These are phyloP conservation scores for Tinamus guttatus DNA, from an alignment of 2,113 vertebrate species.

Conservation along the genomic window DNA sequence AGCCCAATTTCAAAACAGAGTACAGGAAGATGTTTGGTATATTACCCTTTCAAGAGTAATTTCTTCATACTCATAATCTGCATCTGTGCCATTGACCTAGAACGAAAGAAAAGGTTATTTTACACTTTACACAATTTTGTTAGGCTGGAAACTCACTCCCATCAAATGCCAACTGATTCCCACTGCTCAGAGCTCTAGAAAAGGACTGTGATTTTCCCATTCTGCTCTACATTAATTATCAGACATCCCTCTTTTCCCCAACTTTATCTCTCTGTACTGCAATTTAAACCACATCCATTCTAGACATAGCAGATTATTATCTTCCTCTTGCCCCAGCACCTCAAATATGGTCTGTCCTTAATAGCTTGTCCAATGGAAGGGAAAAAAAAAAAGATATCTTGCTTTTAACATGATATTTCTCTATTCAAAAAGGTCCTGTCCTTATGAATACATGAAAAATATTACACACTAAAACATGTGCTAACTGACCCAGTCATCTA, in stretches of 20 bases:
- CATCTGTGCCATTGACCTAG: constrained; percentile 96
- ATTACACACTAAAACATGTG: neutral
- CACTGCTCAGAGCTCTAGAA: neutral
- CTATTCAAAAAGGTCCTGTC: constrained; percentile 40
- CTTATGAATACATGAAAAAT: neutral
- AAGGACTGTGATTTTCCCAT: neutral
- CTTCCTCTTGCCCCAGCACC: neutral
- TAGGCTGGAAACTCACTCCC: neutral
- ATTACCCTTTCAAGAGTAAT: constrained; percentile 97
- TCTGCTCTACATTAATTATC: neutral
- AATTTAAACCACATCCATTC: neutral
- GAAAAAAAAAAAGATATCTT: neutral
- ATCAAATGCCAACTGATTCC: neutral
- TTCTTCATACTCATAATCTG: constrained; percentile 98
- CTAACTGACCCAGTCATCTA: constrained; percentile 6
- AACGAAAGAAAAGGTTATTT: neutral
- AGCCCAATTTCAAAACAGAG: neutral
- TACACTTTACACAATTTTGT: neutral
- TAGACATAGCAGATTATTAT: neutral
- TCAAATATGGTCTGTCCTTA: neutral
- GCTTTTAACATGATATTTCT: constrained; percentile 18
- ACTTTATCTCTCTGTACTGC: neutral
- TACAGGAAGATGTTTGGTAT: neutral
- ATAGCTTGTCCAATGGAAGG: neutral
- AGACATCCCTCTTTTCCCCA: neutral